These are phyloP conservation scores for Ligdia adustata DNA, from an alignment of 2,888 invertebrate species.

Conservation along the genomic window DNA sequence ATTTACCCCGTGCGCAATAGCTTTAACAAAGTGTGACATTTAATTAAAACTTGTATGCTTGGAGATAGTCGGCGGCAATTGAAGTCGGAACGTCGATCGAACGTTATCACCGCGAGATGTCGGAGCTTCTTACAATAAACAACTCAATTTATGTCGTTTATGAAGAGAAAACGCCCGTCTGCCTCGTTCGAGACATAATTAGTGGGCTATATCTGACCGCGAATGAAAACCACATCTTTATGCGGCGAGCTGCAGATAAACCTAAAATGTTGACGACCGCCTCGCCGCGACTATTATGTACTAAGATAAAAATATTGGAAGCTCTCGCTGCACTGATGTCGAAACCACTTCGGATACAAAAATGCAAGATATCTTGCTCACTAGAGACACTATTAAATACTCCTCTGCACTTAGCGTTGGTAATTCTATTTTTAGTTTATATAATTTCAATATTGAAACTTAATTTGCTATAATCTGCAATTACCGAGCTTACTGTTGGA, in stretches of 20 bases:
- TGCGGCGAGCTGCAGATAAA: slow-evolving; percentile 63
- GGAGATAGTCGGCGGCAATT: slow-evolving; percentile 10
- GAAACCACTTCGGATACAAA: slow-evolving; percentile 4
- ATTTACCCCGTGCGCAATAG: slow-evolving; percentile 5
- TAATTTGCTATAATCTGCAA: too few relatives aligned
- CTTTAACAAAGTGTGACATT: slow-evolving; percentile 10
- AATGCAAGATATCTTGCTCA: slow-evolving; percentile 4
- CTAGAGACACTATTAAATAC: background rate
- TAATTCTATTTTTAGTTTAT: background rate
- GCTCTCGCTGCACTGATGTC: slow-evolving; percentile 2
- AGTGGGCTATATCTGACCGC: slow-evolving; percentile 58
- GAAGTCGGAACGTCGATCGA: slow-evolving; percentile 10
- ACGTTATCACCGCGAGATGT: slow-evolving; percentile 7
- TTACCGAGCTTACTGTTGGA: too few relatives aligned
- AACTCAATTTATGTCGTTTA: slow-evolving; percentile 43
- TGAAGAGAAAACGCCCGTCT: slow-evolving; percentile 54
- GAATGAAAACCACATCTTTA: slow-evolving; percentile 71
- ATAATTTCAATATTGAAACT: too few relatives aligned
- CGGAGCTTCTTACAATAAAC: slow-evolving; percentile 41
- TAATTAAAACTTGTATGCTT: slow-evolving; percentile 18
- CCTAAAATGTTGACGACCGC: slow-evolving; percentile 63
- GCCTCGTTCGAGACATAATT: slow-evolving; percentile 52
- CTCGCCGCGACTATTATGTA: slow-evolving; percentile 45
- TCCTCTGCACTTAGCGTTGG: background rate
- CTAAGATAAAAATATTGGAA: slow-evolving; percentile 48